Evolutionary conservation across 2,113 vertebrate species (phyloP), one percentile per base, ranked within the genome.

Genomic region (Dromiciops gliroides): DNA sequence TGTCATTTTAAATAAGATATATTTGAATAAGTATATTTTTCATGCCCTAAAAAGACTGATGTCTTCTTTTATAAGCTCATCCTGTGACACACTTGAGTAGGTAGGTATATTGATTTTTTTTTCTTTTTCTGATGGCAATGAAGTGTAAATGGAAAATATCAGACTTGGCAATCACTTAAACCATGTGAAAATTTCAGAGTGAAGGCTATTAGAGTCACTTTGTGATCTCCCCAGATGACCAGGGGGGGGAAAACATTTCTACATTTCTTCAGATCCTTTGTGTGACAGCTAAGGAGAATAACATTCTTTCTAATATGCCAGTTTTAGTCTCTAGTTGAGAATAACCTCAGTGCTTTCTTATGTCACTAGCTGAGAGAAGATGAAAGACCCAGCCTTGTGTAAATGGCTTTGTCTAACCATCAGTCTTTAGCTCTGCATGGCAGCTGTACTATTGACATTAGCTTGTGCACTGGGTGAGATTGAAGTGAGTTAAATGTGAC

Each of bases 61-160:
- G 98, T 99, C 99, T 99, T 99, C 98, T 99, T 99, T 99, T 99
- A 98, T 99, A 99, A 98, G 98, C 98, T 99, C 98, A 99, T 99
- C 98, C 98, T 99, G 98, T 98, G 99, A 98, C 98, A 98, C 98
- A 98, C 98, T 98, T 99, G 98, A 99, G 98, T 99, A 99, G 98
- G 98, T 98, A 98, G 98, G 98, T 99, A 98, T 99, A 99, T 99
- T 99, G 99, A 99, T 99, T 99, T 99, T 98, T 97, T 98, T 99
- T 98, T 98, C 98, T 98, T 98, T 98, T 99, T 98, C 98, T 99
- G 98, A 99, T 99, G 98, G 98, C 98, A 98, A 98, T 99, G 98
- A 99, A 99, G 98, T 99, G 99, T 99, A 99, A 99, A 99, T 99
- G 98, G 98, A 99, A 99, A 99, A 99, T 98, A 98, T 99, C 98